These are phyloP conservation scores for Rhinella marina DNA, from an alignment of 2,797 vertebrate genomes.

Conservation along the genomic window DNA sequence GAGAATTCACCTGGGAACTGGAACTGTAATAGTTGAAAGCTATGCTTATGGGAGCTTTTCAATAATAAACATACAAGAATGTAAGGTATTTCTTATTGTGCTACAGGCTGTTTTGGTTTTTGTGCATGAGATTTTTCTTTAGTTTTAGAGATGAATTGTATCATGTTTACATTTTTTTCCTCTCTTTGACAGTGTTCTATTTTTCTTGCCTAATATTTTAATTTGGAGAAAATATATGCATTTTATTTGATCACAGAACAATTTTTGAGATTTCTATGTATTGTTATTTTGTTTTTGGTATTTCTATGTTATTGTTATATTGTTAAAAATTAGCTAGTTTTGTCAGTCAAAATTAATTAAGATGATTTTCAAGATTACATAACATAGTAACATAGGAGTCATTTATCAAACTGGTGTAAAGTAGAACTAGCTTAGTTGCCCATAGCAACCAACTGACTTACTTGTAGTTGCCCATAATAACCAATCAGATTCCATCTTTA, in stretches of 20 bases:
- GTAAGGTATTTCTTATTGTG: not conserved
- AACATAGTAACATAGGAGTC: no score
- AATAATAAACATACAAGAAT: not conserved
- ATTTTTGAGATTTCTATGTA: not conserved
- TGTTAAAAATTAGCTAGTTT: no score
- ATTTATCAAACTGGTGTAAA: no score
- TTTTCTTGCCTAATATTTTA: not conserved
- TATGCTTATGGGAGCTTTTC: not conserved
- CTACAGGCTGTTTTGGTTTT: not conserved
- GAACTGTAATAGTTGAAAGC: not conserved
- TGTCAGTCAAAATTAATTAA: no score
- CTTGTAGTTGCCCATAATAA: no score
- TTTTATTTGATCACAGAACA: not conserved
- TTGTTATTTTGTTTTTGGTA: no score
- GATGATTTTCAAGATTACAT: no score
- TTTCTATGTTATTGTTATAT: no score
- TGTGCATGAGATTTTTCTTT: not conserved
- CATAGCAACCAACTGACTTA: accelerated
- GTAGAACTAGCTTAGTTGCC: no score
- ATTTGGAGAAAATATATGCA: not conserved
- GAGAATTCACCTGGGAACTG: not conserved
- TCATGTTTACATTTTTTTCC: not conserved
- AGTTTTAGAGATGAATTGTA: not conserved
- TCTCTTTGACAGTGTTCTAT: not conserved
- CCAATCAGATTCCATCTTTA: no score